Conservation (phyloP, 1,140 invertebrate species). For the Procambarus clarkii region DNA sequence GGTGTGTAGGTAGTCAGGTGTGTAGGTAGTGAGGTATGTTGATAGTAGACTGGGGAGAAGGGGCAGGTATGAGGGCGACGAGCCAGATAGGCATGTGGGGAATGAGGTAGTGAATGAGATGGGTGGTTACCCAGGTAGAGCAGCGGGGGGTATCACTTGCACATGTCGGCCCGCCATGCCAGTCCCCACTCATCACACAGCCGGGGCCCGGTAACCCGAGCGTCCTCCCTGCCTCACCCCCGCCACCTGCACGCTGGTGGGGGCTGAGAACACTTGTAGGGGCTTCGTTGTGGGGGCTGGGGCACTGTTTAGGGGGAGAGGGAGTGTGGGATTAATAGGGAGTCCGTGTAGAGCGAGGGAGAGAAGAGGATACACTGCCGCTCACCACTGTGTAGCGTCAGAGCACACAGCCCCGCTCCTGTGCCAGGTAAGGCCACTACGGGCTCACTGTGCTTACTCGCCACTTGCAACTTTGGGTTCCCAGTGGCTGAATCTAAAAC, state of each 20-base stretch:
- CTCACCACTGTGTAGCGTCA: neutral
- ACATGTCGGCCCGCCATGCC: neutral
- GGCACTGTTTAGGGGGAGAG: neutral
- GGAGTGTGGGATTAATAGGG: neutral
- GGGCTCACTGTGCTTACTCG: no score
- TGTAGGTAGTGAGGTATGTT: no score
- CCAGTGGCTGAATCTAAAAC: no score
- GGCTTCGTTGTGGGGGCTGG: no score
- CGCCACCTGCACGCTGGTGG: neutral
- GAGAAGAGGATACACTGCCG: neutral
- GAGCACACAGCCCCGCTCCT: neutral
- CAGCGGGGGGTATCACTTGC: neutral
- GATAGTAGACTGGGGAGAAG: no score
- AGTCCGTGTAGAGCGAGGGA: neutral
- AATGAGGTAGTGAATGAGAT: neutral
- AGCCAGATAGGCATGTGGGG: neutral
- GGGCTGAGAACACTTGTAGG: no score
- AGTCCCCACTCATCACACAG: neutral
- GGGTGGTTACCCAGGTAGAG: neutral
- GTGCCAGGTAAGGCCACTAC: neutral
- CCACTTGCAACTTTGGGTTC: no score
- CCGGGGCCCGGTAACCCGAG: neutral
- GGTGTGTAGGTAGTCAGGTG: neutral
- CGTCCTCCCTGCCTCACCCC: neutral
- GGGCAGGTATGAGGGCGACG: no score